Conservation (phyloP, 2,888 invertebrate genomes). For the Cryptops parisi region DNA sequence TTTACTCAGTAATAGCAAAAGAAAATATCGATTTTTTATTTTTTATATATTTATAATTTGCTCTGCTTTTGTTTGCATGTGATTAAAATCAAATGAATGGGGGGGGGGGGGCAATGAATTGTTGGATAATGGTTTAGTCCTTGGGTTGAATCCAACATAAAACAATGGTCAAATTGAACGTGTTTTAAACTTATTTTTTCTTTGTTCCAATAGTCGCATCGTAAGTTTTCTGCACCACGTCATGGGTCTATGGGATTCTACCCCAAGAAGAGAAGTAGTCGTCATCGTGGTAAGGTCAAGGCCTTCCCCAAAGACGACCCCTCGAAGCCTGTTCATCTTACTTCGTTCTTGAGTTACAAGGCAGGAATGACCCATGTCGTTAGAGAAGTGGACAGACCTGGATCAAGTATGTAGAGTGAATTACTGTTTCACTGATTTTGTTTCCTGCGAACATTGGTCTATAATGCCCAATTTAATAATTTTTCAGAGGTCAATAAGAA, state of each 20-base stretch:
- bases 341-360: slow-evolving; percentile 96
- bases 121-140: too few relatives aligned
- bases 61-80: too few relatives aligned
- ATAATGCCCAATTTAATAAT: too few relatives aligned
- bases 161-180: too few relatives aligned
- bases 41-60: too few relatives aligned
- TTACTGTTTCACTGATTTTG: neutral
- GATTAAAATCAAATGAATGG: too few relatives aligned
- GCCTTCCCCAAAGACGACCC: slow-evolving; percentile 98
- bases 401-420: slow-evolving; percentile 82
- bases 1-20: too few relatives aligned
- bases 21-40: too few relatives aligned
- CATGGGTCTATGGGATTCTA: slow-evolving; percentile 99
- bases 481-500: slow-evolving; percentile 94
- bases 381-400: slow-evolving; percentile 94
- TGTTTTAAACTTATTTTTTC: neutral
- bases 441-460: neutral
- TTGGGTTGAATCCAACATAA: too few relatives aligned
- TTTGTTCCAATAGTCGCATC: slow-evolving; percentile 68
- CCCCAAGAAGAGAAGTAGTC: slow-evolving; percentile 91
- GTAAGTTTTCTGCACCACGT: slow-evolving; percentile 98
- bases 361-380: slow-evolving; percentile 99
- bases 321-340: slow-evolving; percentile 90
- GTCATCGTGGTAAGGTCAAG: slow-evolving; percentile 98
- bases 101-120: too few relatives aligned